Conservation (phyloP, 2,888 invertebrate species). For the Epinotia ramella region DNA sequence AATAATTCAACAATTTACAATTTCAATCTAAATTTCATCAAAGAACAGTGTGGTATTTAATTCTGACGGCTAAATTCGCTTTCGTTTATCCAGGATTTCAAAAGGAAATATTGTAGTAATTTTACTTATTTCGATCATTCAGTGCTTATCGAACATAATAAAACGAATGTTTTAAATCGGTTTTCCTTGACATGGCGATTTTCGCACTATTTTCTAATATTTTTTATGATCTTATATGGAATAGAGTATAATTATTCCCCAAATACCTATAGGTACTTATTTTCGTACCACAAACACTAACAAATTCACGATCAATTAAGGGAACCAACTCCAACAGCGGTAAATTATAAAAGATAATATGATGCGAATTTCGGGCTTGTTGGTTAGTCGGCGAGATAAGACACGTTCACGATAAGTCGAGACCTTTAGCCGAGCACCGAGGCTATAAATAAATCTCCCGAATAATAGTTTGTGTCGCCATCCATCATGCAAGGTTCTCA, state of each 20-base stretch:
- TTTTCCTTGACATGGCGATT: too few species aligned
- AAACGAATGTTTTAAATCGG: too few species aligned
- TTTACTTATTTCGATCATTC: too few species aligned
- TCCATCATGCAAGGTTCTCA: constrained; percentile 43
- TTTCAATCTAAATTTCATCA: too few species aligned
- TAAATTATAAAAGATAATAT: constrained; percentile 58
- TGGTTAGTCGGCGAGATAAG: constrained; percentile 57
- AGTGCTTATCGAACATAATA: too few species aligned
- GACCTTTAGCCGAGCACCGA: constrained; percentile 56
- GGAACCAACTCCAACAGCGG: constrained; percentile 45
- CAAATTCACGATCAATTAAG: constrained; percentile 43
- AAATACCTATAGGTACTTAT: neutral
- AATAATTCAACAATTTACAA: too few species aligned
- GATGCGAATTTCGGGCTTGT: constrained; percentile 56
- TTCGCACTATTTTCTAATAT: too few species aligned
- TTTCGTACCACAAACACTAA: neutral
- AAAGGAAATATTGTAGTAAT: too few species aligned
- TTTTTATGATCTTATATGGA: neutral
- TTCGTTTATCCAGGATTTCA: too few species aligned
- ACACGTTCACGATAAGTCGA: constrained; percentile 55
- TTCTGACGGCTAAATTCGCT: too few species aligned
- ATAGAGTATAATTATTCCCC: neutral
- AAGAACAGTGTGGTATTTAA: too few species aligned
- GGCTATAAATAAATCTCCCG: constrained; percentile 49
- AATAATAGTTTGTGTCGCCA: constrained; percentile 45